Base-by-base conservation (phyloP, 2,113 vertebrate genomes). In the Arizona elegans region DNA sequence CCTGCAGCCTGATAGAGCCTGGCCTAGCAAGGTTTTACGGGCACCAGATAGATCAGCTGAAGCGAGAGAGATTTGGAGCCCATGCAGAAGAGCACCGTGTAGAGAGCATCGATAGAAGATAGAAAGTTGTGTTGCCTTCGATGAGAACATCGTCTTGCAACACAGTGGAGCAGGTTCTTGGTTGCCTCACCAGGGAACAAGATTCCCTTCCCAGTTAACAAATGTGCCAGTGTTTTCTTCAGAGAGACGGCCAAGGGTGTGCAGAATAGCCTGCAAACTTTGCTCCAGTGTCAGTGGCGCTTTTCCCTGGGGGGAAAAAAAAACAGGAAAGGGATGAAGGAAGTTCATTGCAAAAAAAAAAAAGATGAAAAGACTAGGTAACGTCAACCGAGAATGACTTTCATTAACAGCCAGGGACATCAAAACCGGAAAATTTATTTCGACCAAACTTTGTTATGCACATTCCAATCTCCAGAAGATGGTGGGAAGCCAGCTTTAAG, bases 251-350 rank as follows among this genome's bases (percentile, higher is more conserved):
- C 95, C 92, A 0, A 98, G 90, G 8, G 97, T 94, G 3, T 95
- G 95, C 94, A 98, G 91, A 92, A 97, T 96, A 2, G 90, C 96
- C n/a, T 0, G 9, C 13, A 95, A 94, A 0, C 96, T 97, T 24
- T 38, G n/a, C 0, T 94, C 95, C n/a, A 93, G 90, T 0, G 93
- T 95, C 88, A 96, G 0, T 0, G 96, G 94, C 1, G 95, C 89
- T 96, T 97, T 87, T 0, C 9, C 29, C 33, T 26, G 58, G 5
- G 52, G 94, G 38, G 2, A 43, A 3, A 43, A 89, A 90, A 86
- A 10, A 86, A 43, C 21, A 47, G 38, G 21, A 26, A 43, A 59
- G 1, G 88, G 58, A 23, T 24, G n/a, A 62, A 65, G n/a, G 5
- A 24, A 43, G 10, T 75, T n/a, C 50, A 75, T 23, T 0, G 19